Conservation (phyloP, 2,113 vertebrate genomes). For the Cyprinodon tularosa region DNA sequence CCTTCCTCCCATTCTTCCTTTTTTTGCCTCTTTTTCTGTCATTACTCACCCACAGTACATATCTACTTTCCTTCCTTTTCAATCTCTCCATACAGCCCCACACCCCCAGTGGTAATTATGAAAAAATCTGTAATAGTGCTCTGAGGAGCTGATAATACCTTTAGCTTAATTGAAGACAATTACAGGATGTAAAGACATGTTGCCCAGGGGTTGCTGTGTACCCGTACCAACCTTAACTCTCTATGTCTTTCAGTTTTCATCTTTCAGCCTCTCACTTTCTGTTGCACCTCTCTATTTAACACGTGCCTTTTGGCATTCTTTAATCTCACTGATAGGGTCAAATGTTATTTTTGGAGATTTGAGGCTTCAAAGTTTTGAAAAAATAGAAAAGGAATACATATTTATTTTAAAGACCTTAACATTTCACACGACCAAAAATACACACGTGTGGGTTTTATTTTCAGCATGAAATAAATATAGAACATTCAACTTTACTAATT, state of each 20-base stretch:
- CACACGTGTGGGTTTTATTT: not conserved
- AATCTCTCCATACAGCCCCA: constrained; percentile 61
- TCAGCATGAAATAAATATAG: not conserved
- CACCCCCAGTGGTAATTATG: constrained; percentile 80
- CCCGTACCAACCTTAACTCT: constrained; percentile 71
- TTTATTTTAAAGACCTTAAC: no score
- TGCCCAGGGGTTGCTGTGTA: constrained; percentile 67
- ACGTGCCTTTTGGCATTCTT: constrained; percentile 39
- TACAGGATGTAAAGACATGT: constrained; percentile 80
- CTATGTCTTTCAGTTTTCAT: constrained; percentile 61
- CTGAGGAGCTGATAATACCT: constrained; percentile 79
- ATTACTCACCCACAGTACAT: constrained; percentile 69
- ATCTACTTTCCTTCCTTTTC: constrained; percentile 43
- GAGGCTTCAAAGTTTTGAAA: not conserved
- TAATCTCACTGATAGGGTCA: constrained; percentile 30
- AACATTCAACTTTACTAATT: not conserved
- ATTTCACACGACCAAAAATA: not conserved
- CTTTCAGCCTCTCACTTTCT: constrained; percentile 44
- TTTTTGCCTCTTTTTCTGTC: constrained; percentile 44
- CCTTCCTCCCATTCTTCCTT: constrained; percentile 13
- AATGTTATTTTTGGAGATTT: constrained; percentile 19
- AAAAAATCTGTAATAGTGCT: constrained; percentile 78
- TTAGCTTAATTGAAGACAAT: constrained; percentile 84
- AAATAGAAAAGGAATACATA: not conserved
- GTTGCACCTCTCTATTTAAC: constrained; percentile 50